A percentile compares a stretch with the other conserved stretches of the same genome.
Evolutionary conservation across 2,888 invertebrate species (phyloP).

Genomic region (Himalopsyche anomala): DNA sequence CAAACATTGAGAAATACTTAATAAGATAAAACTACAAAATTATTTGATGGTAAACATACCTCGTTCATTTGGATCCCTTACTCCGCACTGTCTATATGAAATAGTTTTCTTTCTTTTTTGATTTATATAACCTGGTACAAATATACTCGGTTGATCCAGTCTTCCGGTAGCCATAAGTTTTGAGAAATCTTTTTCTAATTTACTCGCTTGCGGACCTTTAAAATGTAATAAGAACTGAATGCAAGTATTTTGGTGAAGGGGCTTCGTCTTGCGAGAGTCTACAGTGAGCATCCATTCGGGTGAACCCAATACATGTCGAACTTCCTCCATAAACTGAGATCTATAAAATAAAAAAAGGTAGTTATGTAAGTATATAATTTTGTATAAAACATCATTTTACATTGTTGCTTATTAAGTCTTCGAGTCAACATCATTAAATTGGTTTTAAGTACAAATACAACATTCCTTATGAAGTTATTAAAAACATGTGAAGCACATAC

Average conservation of each 20-base stretch:
- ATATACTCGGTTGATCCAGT: constrained; percentile 85
- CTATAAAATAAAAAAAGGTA: constrained; percentile 72
- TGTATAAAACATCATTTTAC: too few relatives aligned
- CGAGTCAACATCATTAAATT: too few relatives aligned
- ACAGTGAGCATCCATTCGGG: constrained; percentile 94
- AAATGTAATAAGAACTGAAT: constrained; percentile 92
- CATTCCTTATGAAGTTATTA: too few relatives aligned
- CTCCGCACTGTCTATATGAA: constrained; percentile 86
- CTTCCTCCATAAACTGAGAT: constrained; percentile 88
- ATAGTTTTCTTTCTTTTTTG: constrained; percentile 83
- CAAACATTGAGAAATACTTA: too few relatives aligned
- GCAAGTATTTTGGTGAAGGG: constrained; percentile 86
- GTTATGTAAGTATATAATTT: too few relatives aligned
- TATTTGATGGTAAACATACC: constrained; percentile 68
- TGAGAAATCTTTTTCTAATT: constrained; percentile 88
- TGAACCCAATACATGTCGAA: constrained; percentile 88
- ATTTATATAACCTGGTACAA: constrained; percentile 86
- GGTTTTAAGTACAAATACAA: too few relatives aligned
- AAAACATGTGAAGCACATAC: too few relatives aligned
- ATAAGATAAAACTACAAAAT: too few relatives aligned
- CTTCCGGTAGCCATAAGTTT: constrained; percentile 84
- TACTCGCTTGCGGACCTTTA: constrained; percentile 87
- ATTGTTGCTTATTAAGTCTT: too few relatives aligned
- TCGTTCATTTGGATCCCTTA: constrained; percentile 85
- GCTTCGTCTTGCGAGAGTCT: constrained; percentile 87